Conservation (phyloP, 2,888 invertebrate genomes). For the Troides oblongomaculatus region DNA sequence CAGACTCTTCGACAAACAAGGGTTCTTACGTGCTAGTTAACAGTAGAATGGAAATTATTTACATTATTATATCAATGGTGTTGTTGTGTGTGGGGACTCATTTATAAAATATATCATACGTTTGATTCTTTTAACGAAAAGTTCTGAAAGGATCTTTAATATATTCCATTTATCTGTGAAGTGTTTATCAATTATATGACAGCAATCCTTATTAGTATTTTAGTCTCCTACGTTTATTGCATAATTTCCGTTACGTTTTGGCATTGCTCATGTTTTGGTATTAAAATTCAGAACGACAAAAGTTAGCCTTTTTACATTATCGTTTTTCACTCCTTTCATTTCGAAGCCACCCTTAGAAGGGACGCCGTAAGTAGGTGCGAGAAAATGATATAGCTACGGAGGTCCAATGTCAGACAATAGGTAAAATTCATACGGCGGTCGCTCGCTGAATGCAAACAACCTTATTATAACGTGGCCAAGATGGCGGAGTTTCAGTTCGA, state of each 20-base stretch:
- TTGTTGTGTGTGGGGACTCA: slow-evolving; percentile 5
- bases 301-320: slow-evolving; percentile 52
- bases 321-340: slow-evolving; percentile 46
- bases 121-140: not conserved
- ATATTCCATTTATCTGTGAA: not conserved
- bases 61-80: slow-evolving; percentile 34
- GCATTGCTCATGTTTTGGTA: slow-evolving; percentile 2
- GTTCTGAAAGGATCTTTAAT: too few species aligned
- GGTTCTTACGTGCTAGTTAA: slow-evolving; percentile 48
- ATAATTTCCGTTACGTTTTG: slow-evolving; percentile 3
- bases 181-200: not conserved
- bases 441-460: slow-evolving; percentile 72
- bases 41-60: slow-evolving; percentile 41
- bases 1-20: slow-evolving; percentile 64
- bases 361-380: slow-evolving; percentile 60
- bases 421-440: slow-evolving; percentile 75
- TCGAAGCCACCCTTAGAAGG: slow-evolving; percentile 45
- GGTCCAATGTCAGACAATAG: slow-evolving; percentile 80
- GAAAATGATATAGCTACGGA: slow-evolving; percentile 74
- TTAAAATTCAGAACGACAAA: slow-evolving; percentile 27
- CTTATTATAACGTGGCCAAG: slow-evolving; percentile 72
- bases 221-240: not conserved
- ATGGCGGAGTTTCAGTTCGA: slow-evolving; percentile 56
- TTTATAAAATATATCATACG: not conserved
- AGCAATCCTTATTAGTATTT: not conserved